Percentiles rank a stretch among this genome's conserved stretches.
These are phyloP conservation scores for Meghimatium bilineatum DNA, from an alignment of 2,888 invertebrate genomes.

Conservation along the genomic window DNA sequence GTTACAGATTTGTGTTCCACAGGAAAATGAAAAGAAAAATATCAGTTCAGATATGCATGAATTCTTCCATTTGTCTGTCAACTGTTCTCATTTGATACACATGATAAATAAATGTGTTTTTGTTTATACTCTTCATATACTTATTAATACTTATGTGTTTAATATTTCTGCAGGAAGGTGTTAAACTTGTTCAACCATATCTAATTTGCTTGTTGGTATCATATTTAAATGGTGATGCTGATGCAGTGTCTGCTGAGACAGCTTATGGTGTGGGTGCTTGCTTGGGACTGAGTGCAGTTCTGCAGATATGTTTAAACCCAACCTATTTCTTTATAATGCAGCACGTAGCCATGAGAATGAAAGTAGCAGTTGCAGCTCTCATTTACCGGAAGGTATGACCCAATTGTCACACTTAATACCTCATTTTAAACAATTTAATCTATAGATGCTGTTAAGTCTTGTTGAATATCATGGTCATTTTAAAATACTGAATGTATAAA, in stretches of 20 bases:
- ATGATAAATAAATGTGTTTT: too few relatives aligned
- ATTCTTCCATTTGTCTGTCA: too few relatives aligned
- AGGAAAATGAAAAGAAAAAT: too few relatives aligned
- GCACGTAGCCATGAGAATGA: slow-evolving; percentile 55
- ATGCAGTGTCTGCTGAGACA: slow-evolving; percentile 51
- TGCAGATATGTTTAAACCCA: slow-evolving; percentile 49
- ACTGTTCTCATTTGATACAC: too few relatives aligned
- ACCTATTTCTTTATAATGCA: slow-evolving; percentile 53
- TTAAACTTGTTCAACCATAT: slow-evolving; percentile 74
- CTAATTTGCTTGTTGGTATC: slow-evolving; percentile 76
- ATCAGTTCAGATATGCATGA: too few relatives aligned
- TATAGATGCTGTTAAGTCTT: too few relatives aligned
- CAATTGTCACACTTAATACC: too few relatives aligned
- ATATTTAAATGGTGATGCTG: slow-evolving; percentile 66
- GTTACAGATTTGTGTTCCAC: too few relatives aligned
- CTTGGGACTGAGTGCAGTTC: slow-evolving; percentile 44
- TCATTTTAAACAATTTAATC: too few relatives aligned
- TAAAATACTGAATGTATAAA: too few relatives aligned
- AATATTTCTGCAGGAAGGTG: slow-evolving; percentile 60
- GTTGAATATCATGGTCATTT: too few relatives aligned
- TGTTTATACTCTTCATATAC: too few relatives aligned
- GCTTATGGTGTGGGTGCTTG: slow-evolving; percentile 52
- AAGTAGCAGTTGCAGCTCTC: slow-evolving; percentile 53
- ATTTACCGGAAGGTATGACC: slow-evolving; percentile 57
- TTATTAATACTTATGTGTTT: neutral